Base-by-base conservation (phyloP, 2,888 invertebrate genomes). In the Microdon myrmicae region DNA sequence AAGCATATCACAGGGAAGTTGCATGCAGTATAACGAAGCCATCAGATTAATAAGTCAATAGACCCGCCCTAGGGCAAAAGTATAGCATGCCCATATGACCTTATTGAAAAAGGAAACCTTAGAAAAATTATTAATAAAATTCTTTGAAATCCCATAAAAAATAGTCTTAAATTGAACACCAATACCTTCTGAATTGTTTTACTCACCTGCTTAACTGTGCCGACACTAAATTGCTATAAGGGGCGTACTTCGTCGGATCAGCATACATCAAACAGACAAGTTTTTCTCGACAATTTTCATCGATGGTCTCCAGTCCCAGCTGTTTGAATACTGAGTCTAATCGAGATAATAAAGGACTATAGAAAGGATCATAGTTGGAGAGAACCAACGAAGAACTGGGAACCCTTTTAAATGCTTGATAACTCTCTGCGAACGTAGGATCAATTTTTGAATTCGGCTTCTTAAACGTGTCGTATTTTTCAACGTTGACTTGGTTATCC, bases 301-400 rank as follows among this genome's bases (percentile, higher is more conserved):
- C 83, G 67, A 85, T 84, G 1, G 85, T 84, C 1, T 84, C 83
- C 12, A 88, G 81, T 25, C 91, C 90, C 67, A 87, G 75, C 75
- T 85, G 86, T 34, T 89, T 88, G 79, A 92, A 93, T 31, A 93
- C 90, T 0, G 91, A 88, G 71, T 93, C 94, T 45, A 94, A 83
- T 9, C 94, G 83, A 0, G 93, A 94, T 9, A 94, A 78, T 14
- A 94, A 76, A 0, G 94, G 94, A 67, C 92, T 92, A 78, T 94
- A 94, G 81, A 94, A 94, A 0, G 94, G 93, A 76, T 94, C 94
- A 78, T 92, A 94, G 78, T 90, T 91, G 68, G 90, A 90, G 49
- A 93, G 81, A 41, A 92, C 83, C 77, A 92, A 81, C 1, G 92
- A 91, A 1, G 92, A 92, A 16, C 87, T 85, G 17, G 92, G 92